Evolutionary conservation across 2,113 vertebrate species (phyloP), one percentile per base, ranked within the genome.

Genomic region (Antidorcas marsupialis): DNA sequence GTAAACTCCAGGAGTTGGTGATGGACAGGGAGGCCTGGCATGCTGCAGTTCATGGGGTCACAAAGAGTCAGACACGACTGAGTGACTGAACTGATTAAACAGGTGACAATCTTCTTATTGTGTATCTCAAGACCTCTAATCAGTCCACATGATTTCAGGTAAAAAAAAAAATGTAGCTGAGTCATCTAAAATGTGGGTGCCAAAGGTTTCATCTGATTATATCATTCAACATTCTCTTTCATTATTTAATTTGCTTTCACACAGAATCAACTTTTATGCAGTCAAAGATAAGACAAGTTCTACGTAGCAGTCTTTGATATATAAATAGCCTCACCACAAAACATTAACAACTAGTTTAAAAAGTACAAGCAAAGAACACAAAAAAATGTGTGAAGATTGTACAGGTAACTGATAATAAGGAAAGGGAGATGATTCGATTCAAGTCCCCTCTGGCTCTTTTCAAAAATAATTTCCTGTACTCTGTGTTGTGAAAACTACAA

Each of bases 401-500:
- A n/a, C 3, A 74, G 55, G 67, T 93, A 74, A 81, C 53, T 83
- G 60, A 78, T 86, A 76, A n/a, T 25, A 71, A 52, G 21, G 6
- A 89, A 95, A 85, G 12, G 12, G 2, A 64, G 17, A 53, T 76
- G 17, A 92, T 50, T 74, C 28, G 14, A 36, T 74, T 50, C 17
- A 83, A 91, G 2, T 23, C 55, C 7, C 84, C 57, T 86, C n/a
- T 83, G 53, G 60, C 28, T 94, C 74, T 95, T 90, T 97, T 93
- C 15, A 94, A 96, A 94, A 96, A 96, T 89, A 94, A 96, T 92
- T 96, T 57, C 55, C 19, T 96, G 96, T 97, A 89, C 27, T 79
- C 62, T 76, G 6, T 53, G 12, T 67, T 93, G 8, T 64, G 36
- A 96, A 94, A 92, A 92, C 52, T 28, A 87, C 15, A 94, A 74